Evolutionary conservation across 2,797 vertebrate genomes (phyloP).

Genomic region (Falco naumanni): DNA sequence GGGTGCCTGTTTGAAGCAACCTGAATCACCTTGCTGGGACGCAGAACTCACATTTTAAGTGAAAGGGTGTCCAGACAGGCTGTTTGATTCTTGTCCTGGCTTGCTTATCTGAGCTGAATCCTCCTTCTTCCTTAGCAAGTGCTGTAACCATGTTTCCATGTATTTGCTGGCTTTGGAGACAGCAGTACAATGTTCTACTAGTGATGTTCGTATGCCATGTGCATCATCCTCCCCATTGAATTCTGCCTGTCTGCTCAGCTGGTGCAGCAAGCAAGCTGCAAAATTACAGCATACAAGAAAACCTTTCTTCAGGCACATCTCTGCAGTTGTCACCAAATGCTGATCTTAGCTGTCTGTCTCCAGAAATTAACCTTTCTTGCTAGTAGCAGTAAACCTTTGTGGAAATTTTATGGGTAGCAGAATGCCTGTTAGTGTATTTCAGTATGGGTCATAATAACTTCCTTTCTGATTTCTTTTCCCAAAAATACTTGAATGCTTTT

Average conservation of each 20-base stretch:
- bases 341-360: neutral
- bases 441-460: neutral
- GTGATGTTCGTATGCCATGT: neutral
- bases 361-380: constrained; percentile 1
- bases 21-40: neutral
- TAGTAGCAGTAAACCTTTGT: neutral
- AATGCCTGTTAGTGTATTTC: neutral
- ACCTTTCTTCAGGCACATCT: neutral
- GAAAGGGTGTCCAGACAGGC: neutral
- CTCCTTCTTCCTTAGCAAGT: neutral
- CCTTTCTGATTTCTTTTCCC: constrained; percentile 44
- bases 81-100: neutral
- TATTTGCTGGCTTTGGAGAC: neutral
- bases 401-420: neutral
- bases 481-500: constrained; percentile 45
- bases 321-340: neutral
- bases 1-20: neutral
- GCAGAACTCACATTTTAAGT: neutral
- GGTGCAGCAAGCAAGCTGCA: neutral
- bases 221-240: neutral
- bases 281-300: neutral
- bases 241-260: neutral
- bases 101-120: neutral
- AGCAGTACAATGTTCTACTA: neutral
- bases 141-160: neutral